These are phyloP conservation scores for Sitophilus oryzae DNA, from an alignment of 1,140 invertebrate genomes.

Conservation along the genomic window DNA sequence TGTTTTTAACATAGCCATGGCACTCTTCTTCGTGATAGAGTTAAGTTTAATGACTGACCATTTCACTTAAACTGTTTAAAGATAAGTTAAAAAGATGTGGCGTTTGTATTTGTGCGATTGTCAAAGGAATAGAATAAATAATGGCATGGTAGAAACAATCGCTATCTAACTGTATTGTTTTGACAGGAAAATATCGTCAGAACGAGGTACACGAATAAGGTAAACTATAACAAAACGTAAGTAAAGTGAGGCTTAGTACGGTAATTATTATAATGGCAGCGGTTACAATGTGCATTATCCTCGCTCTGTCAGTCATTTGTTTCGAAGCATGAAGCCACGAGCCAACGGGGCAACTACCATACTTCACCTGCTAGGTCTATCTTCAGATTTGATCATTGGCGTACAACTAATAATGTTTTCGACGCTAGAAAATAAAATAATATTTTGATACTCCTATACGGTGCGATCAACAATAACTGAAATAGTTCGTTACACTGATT, in stretches of 20 bases:
- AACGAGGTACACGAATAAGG: slow-evolving; percentile 27
- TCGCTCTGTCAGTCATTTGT: slow-evolving; percentile 47
- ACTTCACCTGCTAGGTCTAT: slow-evolving; percentile 41
- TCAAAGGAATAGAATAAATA: too few relatives aligned
- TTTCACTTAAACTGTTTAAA: not conserved
- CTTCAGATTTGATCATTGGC: slow-evolving; percentile 22
- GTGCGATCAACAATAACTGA: too few relatives aligned
- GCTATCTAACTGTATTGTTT: not conserved
- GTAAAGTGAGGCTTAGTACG: slow-evolving; percentile 25
- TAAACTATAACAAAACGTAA: slow-evolving; percentile 17
- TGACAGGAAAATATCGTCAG: not conserved
- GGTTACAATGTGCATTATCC: slow-evolving; percentile 44
- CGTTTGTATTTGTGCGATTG: too few relatives aligned
- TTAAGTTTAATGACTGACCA: not conserved
- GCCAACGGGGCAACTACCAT: slow-evolving; percentile 39
- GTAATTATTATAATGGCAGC: slow-evolving; percentile 46
- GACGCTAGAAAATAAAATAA: not conserved
- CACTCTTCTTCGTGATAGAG: too few relatives aligned
- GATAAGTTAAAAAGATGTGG: too few relatives aligned
- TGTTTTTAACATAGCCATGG: too few relatives aligned
- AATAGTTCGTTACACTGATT: too few relatives aligned
- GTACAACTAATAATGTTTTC: not conserved
- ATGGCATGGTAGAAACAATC: too few relatives aligned
- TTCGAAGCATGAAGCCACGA: slow-evolving; percentile 48
- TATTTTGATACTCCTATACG: not conserved